Conservation (phyloP, 2,888 invertebrate species). For the Lordiphosa fenestrarum region DNA sequence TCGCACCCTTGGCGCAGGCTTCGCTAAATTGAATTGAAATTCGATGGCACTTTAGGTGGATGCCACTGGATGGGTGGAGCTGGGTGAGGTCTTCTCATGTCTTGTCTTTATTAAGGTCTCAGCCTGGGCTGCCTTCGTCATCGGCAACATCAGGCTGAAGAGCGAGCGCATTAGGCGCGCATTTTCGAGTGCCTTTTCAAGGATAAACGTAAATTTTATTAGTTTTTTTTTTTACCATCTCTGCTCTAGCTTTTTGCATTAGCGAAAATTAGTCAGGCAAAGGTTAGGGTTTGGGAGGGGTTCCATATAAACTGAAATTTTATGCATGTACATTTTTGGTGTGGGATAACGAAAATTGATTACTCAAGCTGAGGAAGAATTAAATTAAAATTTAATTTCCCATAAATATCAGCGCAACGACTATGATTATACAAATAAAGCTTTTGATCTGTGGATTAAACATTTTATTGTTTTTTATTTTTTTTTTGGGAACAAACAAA, state of each 20-base stretch:
- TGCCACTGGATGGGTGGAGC: constrained; percentile 10
- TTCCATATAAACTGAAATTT: constrained; percentile 10
- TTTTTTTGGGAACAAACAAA: no score
- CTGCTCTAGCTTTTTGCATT: constrained; percentile 56
- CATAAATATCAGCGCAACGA: no score
- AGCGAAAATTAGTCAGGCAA: constrained; percentile 71
- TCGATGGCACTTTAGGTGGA: constrained; percentile 68
- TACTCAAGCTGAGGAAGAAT: not conserved
- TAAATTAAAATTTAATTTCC: constrained; percentile 2
- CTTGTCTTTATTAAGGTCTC: constrained; percentile 67
- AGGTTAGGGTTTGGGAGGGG: constrained; percentile 54
- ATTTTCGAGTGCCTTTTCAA: constrained; percentile 71
- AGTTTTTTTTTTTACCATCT: constrained; percentile 46
- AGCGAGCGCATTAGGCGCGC: constrained; percentile 65
- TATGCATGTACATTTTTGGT: constrained; percentile 9
- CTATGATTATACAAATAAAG: no score
- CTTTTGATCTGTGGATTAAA: no score
- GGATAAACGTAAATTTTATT: constrained; percentile 75
- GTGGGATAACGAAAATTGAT: constrained; percentile 15
- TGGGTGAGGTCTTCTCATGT: constrained; percentile 31
- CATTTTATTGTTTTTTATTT: no score
- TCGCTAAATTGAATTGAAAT: constrained; percentile 72
- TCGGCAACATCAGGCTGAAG: constrained; percentile 36
- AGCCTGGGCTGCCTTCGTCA: constrained; percentile 34
- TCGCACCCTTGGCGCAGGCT: constrained; percentile 57